Evolutionary conservation across 2,888 invertebrate species (phyloP).

Genomic region (Tenthredo mesomela): DNA sequence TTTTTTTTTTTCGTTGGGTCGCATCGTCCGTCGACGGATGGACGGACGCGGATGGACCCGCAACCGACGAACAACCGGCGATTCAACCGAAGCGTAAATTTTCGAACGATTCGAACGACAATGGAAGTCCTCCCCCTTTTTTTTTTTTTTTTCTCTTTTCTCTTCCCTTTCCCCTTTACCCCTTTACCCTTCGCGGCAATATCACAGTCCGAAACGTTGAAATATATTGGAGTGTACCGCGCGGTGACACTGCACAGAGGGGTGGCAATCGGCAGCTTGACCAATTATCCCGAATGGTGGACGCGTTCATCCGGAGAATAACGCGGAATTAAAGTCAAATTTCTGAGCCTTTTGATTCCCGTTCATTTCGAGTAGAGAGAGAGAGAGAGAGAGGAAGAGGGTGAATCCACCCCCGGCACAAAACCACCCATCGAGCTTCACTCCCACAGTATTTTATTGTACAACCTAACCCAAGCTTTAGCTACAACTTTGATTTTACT

Average conservation of each 20-base stretch:
- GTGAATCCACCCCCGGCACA: background rate
- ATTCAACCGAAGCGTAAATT: constrained; percentile 67
- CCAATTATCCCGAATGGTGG: constrained; percentile 44
- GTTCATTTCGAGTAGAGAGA: background rate
- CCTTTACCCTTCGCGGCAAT: constrained; percentile 44
- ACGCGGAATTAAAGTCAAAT: constrained; percentile 43
- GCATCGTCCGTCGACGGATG: background rate
- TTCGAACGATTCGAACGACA: constrained; percentile 58
- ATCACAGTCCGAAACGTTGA: constrained; percentile 49
- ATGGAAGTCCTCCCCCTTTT: constrained; percentile 20
- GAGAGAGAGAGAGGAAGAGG: background rate
- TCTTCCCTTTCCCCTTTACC: constrained; percentile 15
- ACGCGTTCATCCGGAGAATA: constrained; percentile 44
- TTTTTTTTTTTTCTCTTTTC: background rate
- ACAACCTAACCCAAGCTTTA: constrained; percentile 23
- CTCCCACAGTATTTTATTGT: background rate
- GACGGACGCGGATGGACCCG: background rate
- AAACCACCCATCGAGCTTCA: background rate
- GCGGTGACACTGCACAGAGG: constrained; percentile 21
- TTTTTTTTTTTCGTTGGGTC: background rate
- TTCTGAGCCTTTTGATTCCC: constrained; percentile 43
- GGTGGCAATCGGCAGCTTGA: constrained; percentile 46
- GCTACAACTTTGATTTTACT: constrained; percentile 35
- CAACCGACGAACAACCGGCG: constrained; percentile 52
- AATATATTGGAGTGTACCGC: constrained; percentile 44